phyloP scores from a whole-genome alignment of 2,888 invertebrate species.

The Caenorhabditis panamensis region DNA sequence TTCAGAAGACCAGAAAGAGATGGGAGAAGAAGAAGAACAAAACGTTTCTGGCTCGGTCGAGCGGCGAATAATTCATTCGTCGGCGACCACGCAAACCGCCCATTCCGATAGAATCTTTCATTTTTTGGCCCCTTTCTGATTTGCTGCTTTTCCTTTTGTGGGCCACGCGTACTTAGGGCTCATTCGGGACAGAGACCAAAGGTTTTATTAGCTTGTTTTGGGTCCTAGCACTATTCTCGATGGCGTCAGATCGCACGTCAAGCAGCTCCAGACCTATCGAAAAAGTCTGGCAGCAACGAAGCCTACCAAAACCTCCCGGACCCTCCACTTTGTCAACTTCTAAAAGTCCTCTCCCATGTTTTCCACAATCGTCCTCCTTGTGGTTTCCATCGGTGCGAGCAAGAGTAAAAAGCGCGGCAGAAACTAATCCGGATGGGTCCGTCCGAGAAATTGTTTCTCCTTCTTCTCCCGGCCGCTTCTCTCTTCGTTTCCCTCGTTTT shows the following conservation, averaged over 20 bases:
- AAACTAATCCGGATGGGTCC: constrained; percentile 36
- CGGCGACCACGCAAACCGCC: constrained; percentile 23
- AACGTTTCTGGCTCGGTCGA: constrained; percentile 42
- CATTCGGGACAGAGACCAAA: too few species aligned
- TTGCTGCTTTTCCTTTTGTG: constrained; percentile 1
- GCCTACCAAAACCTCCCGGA: too few species aligned
- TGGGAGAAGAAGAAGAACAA: constrained; percentile 23
- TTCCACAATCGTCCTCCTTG: not conserved
- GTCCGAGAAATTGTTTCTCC: constrained; percentile 48
- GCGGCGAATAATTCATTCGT: constrained; percentile 56
- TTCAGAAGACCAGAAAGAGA: constrained; percentile 16
- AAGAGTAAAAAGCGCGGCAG: constrained; percentile 34
- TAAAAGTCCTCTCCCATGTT: too few species aligned
- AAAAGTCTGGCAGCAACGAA: too few species aligned
- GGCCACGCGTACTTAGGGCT: too few species aligned
- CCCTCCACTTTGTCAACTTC: too few species aligned
- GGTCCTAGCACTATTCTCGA: too few species aligned
- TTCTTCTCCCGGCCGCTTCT: too few species aligned
- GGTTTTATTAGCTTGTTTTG: too few species aligned
- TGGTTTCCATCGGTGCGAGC: not conserved
- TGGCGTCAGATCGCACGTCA: too few species aligned
- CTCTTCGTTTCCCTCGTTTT: constrained; percentile 42
- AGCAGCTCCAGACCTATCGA: too few species aligned
- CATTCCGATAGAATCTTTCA: constrained; percentile 5
- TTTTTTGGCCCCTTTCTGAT: constrained; percentile 2